Percentiles rank a stretch among this genome's conserved stretches.
phyloP scores from a whole-genome alignment of 2,888 invertebrate species.

The Epirrita christyi region DNA sequence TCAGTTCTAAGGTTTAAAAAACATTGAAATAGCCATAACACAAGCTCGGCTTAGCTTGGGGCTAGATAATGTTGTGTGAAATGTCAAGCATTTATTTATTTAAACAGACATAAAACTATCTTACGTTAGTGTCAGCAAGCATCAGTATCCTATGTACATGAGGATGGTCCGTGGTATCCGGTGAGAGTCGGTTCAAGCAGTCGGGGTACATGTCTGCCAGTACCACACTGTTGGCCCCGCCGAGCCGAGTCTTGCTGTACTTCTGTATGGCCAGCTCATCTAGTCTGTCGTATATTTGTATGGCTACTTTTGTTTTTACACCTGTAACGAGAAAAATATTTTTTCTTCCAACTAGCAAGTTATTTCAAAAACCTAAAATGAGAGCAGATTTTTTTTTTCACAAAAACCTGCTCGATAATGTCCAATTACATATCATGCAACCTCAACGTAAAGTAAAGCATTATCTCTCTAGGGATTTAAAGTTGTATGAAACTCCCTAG shows the following conservation, averaged over 20 bases:
- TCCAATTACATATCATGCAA: too few relatives aligned
- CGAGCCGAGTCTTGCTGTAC: slow-evolving; percentile 77
- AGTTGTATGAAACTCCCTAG: too few relatives aligned
- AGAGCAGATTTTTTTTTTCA: too few relatives aligned
- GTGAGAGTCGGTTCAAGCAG: slow-evolving; percentile 83
- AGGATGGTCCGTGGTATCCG: slow-evolving; percentile 82
- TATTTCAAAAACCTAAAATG: too few relatives aligned
- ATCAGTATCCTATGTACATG: slow-evolving; percentile 86
- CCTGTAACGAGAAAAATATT: slow-evolving; percentile 57
- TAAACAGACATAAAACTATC: too few relatives aligned
- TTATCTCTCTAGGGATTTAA: neutral
- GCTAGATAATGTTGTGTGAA: too few relatives aligned
- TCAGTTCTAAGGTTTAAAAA: too few relatives aligned
- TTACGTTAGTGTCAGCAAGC: slow-evolving; percentile 87
- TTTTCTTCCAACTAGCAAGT: too few relatives aligned
- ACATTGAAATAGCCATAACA: too few relatives aligned
- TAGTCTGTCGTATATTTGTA: slow-evolving; percentile 83
- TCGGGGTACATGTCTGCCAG: slow-evolving; percentile 87
- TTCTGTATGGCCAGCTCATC: slow-evolving; percentile 77
- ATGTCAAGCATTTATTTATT: too few relatives aligned
- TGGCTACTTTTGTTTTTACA: slow-evolving; percentile 83
- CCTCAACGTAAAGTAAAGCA: neutral
- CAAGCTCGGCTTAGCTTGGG: too few relatives aligned
- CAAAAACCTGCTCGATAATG: too few relatives aligned
- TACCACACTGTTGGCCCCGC: slow-evolving; percentile 86